Evolutionary conservation across 2,888 invertebrate genomes (phyloP).

Genomic region (Hydrotaea diabolus): DNA sequence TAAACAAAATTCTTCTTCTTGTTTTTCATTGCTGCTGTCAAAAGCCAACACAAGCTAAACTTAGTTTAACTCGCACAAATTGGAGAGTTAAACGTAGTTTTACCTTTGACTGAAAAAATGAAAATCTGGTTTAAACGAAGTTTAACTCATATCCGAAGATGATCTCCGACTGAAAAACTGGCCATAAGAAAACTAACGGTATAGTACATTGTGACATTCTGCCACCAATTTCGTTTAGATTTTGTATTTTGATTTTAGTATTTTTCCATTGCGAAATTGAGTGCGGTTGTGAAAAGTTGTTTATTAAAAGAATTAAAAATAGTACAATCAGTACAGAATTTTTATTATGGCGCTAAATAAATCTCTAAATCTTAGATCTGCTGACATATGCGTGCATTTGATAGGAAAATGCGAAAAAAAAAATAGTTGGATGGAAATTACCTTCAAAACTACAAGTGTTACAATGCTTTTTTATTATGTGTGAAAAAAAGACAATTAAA

Average conservation of each 20-base stretch:
- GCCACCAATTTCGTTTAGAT: too few species aligned
- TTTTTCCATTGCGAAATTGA: too few species aligned
- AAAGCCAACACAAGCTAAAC: too few species aligned
- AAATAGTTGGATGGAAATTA: conserved; percentile 41
- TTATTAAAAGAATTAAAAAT: conserved; percentile 42
- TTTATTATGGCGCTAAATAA: conserved; percentile 36
- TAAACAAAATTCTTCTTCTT: too few species aligned
- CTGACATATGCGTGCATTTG: conserved; percentile 39
- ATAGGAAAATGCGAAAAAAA: conserved; percentile 38
- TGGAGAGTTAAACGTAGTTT: too few species aligned
- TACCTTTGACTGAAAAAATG: too few species aligned
- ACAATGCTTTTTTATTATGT: conserved; percentile 11
- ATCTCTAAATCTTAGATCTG: conserved; percentile 37
- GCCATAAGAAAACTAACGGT: too few species aligned
- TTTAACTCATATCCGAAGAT: too few species aligned
- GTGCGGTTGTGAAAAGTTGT: conserved; percentile 16
- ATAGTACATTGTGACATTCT: too few species aligned
- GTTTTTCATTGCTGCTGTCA: too few species aligned
- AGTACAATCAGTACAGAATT: conserved; percentile 26
- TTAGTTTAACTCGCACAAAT: background rate
- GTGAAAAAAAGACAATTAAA: conserved; percentile 25
- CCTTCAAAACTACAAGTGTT: background rate
- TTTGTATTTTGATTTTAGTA: background rate
- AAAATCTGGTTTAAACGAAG: too few species aligned
- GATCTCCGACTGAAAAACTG: too few species aligned